These are phyloP conservation scores for Melanophora roralis DNA, from an alignment of 2,888 invertebrate species.

Conservation along the genomic window DNA sequence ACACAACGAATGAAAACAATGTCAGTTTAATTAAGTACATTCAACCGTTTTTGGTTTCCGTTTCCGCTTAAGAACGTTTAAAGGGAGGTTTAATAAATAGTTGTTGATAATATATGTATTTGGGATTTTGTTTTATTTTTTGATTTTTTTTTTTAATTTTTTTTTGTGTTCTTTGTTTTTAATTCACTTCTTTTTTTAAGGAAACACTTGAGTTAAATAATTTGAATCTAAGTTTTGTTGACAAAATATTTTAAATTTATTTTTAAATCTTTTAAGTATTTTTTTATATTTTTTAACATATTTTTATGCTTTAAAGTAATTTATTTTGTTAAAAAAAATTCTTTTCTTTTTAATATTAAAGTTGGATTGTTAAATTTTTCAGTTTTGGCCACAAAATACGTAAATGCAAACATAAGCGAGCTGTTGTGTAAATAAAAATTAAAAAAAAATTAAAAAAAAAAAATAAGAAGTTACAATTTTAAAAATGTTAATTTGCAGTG, in stretches of 20 bases:
- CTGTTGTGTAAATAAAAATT: constrained; percentile 16
- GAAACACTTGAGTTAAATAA: not conserved
- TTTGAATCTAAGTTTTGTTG: no score
- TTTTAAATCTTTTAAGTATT: no score
- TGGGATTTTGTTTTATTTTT: not conserved
- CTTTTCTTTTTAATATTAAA: not conserved
- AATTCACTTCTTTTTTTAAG: not conserved
- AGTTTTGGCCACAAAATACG: constrained; percentile 39
- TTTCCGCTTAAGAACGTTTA: not conserved
- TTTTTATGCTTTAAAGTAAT: not conserved
- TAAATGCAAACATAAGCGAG: constrained; percentile 24
- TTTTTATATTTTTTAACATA: constrained; percentile 1
- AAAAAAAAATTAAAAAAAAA: not conserved
- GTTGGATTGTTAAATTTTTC: no score
- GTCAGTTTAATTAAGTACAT: constrained; percentile 25
- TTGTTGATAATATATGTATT: not conserved
- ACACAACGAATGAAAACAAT: constrained; percentile 1
- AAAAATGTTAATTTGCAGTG: no score
- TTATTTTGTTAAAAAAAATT: constrained; percentile 16
- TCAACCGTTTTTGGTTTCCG: constrained; percentile 13
- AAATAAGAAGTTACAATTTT: no score
- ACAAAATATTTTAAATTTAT: no score
- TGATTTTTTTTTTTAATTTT: constrained; percentile 2
- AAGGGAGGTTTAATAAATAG: not conserved
- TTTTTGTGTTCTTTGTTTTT: not conserved